Evolutionary conservation across 2,888 invertebrate genomes (phyloP).

Genomic region (Oasisia sp.): DNA sequence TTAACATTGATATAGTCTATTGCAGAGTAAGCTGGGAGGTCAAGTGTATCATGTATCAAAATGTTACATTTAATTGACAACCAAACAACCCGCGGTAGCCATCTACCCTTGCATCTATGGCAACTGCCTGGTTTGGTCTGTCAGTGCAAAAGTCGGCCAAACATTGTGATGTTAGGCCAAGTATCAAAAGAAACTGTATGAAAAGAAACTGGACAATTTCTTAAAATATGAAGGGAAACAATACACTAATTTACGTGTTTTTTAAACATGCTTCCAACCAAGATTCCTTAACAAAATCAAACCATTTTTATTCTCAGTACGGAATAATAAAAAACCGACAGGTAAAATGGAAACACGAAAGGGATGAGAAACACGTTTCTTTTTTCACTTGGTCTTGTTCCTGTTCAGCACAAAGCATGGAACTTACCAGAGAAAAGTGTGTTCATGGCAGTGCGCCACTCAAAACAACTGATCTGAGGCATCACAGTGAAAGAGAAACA

Average conservation of each 20-base stretch:
- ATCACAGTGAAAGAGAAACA: not conserved
- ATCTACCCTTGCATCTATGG: not conserved
- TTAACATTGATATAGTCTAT: not conserved
- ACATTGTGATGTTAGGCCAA: not conserved
- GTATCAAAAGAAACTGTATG: too few species aligned
- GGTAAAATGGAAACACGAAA: too few species aligned
- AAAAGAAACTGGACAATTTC: too few species aligned
- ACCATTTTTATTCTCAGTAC: too few species aligned
- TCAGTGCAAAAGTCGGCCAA: not conserved
- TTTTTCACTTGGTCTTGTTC: not conserved
- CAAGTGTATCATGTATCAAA: not conserved
- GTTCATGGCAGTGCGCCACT: not conserved
- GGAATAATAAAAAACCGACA: too few species aligned
- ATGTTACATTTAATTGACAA: not conserved
- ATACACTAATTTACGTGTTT: too few species aligned
- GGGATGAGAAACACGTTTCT: too few species aligned
- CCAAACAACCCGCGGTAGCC: not conserved
- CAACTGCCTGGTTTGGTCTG: not conserved
- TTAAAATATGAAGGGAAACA: too few species aligned
- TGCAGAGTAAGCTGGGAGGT: not conserved
- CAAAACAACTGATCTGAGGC: not conserved
- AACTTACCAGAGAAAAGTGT: not conserved
- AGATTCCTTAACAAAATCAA: too few species aligned
- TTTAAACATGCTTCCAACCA: too few species aligned
- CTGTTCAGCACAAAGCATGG: not conserved